Conservation (phyloP, 2,113 vertebrate genomes). For the Sinocyclocheilus grahami region DNA sequence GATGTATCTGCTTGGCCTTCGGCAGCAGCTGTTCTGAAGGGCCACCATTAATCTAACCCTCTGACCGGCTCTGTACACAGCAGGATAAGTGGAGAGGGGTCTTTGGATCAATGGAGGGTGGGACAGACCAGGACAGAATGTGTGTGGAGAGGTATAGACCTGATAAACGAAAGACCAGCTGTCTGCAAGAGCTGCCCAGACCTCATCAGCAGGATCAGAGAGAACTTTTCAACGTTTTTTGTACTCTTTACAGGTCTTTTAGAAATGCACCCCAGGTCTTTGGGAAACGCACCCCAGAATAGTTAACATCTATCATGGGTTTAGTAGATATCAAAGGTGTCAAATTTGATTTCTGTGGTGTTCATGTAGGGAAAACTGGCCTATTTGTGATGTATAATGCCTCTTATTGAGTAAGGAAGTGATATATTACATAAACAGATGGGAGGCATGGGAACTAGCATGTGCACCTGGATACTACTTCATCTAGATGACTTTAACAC, state of each 20-base stretch:
- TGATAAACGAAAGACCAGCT: slow-evolving; percentile 47
- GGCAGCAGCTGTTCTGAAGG: slow-evolving; percentile 49
- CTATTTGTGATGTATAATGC: neutral
- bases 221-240: neutral
- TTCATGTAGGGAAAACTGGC: neutral
- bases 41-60: slow-evolving; percentile 41
- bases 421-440: slow-evolving; percentile 8
- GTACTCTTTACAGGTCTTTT: neutral
- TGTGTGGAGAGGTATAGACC: slow-evolving; percentile 7
- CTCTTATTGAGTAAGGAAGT: neutral
- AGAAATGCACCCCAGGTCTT: too few species aligned
- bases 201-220: neutral
- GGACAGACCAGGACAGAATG: slow-evolving; percentile 32
- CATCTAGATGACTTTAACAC: slow-evolving; percentile 27
- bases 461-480: neutral
- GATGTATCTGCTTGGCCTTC: slow-evolving; percentile 12
- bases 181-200: slow-evolving; percentile 17
- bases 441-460: neutral
- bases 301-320: neutral
- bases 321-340: neutral
- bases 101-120: slow-evolving; percentile 46
- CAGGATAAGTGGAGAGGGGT: slow-evolving; percentile 31
- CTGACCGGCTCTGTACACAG: slow-evolving; percentile 12
- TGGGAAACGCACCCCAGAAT: neutral
- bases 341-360: neutral